phyloP scores from a whole-genome alignment of 1,140 invertebrate genomes.

The Drosophila azteca region DNA sequence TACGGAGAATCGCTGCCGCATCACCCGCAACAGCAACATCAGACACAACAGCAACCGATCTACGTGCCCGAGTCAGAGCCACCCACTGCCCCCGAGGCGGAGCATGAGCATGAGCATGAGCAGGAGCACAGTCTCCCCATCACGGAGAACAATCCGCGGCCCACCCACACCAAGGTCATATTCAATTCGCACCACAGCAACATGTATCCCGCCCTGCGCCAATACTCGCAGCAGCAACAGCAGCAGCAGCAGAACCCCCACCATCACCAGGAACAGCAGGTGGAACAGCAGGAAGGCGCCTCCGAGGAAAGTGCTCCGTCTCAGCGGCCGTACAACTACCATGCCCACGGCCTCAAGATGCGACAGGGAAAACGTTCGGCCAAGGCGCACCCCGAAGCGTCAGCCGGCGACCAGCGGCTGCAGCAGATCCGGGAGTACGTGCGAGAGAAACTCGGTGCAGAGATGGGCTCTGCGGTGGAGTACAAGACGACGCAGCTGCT shows the following conservation, averaged over 20 bases:
- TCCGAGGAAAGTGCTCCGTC: too few species aligned
- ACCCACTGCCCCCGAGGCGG: constrained; percentile 28
- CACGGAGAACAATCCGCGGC: constrained; percentile 76
- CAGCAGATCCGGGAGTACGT: constrained; percentile 78
- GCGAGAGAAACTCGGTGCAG: constrained; percentile 72
- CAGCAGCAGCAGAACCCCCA: constrained; percentile 23
- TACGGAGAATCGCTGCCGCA: constrained; percentile 21
- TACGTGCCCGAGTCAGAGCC: constrained; percentile 72
- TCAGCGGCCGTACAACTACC: constrained; percentile 77
- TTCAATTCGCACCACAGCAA: constrained; percentile 62
- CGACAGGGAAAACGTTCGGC: constrained; percentile 57
- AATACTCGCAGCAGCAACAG: constrained; percentile 60
- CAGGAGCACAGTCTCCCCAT: constrained; percentile 53
- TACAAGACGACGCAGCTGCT: constrained; percentile 76
- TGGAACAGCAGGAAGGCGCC: constrained; percentile 6
- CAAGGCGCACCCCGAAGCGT: constrained; percentile 22
- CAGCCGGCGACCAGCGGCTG: constrained; percentile 43
- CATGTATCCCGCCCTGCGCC: constrained; percentile 37
- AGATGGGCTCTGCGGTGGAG: constrained; percentile 75
- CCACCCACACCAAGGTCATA: constrained; percentile 79
- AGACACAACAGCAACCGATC: constrained; percentile 49
- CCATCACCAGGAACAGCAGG: constrained; percentile 27
- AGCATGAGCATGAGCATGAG: constrained; percentile 18
- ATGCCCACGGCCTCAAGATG: constrained; percentile 64
- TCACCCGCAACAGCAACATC: constrained; percentile 24